Evolutionary conservation across 2,113 vertebrate genomes (phyloP), one percentile per base, ranked within the genome.

Genomic region (Pygathrix nemaeus): DNA sequence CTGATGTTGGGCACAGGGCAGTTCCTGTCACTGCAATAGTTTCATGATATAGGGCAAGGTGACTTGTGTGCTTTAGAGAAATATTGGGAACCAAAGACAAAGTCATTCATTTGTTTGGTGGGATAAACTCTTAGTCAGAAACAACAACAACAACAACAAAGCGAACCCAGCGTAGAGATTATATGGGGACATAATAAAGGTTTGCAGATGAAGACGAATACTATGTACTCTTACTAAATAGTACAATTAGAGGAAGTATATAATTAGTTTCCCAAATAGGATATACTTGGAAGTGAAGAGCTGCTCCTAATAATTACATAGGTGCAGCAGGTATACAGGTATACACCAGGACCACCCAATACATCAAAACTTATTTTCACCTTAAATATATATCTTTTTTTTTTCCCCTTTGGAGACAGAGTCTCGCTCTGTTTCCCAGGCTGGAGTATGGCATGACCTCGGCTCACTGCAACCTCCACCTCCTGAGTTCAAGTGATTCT

Each of bases 1-100:
- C 30, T 52, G 45, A 30, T 5, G 61, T 17, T 9, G 2, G 11
- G 5, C 12, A 3, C 1, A 11, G 17, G 23, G 5, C 3, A 2
- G 5, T 35, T 57, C 6, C 17, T 9, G 43, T 10, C 7, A 48
- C 14, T 2, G 5, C 40, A 30, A 30, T 11, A 6, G 6, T 9
- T 76, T 87, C 40, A 8, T 10, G 52, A 17, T 2, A 3, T 4
- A 50, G 27, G 27, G 14, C 2, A 8, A 45, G 23, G 27, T 43
- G 48, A 8, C 21, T 78, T 45, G 2, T 23, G 1, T 1, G 0
- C 5, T 70, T 30, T 38, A 61, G 14, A 6, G 12, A 92, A 96
- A 35, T 52, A 21, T 0, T 32, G 5, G 40, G 8, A 5, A 70
- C 25, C 50, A 45, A 57, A 52, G 8, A 23, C 52, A 73, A 50